Evolutionary conservation across 2,797 vertebrate genomes (phyloP), one percentile per base, ranked within the genome.

Genomic region (Echiichthys vipera): DNA sequence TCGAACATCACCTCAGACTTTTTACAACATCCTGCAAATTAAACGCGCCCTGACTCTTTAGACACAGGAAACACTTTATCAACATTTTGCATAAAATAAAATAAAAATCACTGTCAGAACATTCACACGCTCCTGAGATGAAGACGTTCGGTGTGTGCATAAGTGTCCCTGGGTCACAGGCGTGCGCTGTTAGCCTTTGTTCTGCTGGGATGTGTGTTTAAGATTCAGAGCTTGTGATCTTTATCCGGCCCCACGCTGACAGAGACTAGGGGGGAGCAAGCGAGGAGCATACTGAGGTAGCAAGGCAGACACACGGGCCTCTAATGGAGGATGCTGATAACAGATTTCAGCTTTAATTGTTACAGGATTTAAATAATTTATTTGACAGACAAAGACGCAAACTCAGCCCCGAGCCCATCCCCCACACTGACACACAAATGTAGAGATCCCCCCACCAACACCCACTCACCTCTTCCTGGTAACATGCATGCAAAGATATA

Each of bases 361-460:
- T 89, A 75, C 68, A 78, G 92, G 93, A 94, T 95, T 94, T 94
- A 87, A 93, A 94, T 94, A 91, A 94, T 94, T 94, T 93, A 94
- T 88, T 67, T 81, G 83, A 89, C 82, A 88, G 85, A 92, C 88
- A 92, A 91, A 89, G 89, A 87, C 50, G 58, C 82, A 86, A 88
- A 85, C 65, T 85, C 85, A 85, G 81, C 68, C 51, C 46, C 24
- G 14, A 42, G 55, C 58, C 72, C 78, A 69, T 50, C 84, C 85
- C 77, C 78, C 81, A 75, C 69, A 36, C 24, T 37, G 15, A 78
- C 77, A 70, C 59, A 53, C 34, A 30, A 43, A 73, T 27, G 20
- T 29, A 55, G 29, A 40, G 40, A 57, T 27, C 37, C 30, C 40
- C 20, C 39, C 32, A 15, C 32, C 15, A 8, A 53, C 32, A n/a